Evolutionary conservation across 2,113 vertebrate genomes (phyloP), one percentile per base, ranked within the genome.

Genomic region (Paramormyrops kingsleyae): DNA sequence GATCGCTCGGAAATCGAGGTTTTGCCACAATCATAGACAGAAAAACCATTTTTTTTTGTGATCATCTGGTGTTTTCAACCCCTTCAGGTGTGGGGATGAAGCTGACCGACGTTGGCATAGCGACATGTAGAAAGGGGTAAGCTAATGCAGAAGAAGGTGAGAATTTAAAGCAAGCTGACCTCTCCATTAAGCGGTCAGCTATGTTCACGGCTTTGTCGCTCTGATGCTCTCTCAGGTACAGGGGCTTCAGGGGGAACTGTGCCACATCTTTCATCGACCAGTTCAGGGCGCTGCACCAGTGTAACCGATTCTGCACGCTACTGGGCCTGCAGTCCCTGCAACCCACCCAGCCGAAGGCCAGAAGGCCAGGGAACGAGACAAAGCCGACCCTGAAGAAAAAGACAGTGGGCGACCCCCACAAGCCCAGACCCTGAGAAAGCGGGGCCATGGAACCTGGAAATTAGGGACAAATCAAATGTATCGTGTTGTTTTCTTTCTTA

Each of bases 161-260:
- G 21, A 24, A 27, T 13, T 15, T 39, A 8, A 88, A 17, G 44
- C 4, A 74, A 56, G 31, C 19, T 56, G 4, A 4, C 19, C 56
- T 46, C 13, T 19, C 62, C 19, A 5, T 49, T 3, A 31, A 1
- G 47, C 31, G 10, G 80, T 88, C 59, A 21, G 74, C 2, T 2
- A 13, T 74, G 59, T 89, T 92, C 13, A 39, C 77, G 49, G 3
- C 5, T 85, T 24, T 83, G 17, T 88, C 88, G 90, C 9, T 74
- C 15, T 90, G 0, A 15, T 44, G 92, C 90, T 77, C 10, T 83
- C 95, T 6, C 93, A 99, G 98, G 92, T 99, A 99, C 94, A 98
- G 97, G 90, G 99, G 99, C 49, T 99, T 99, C 95, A 98, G 97
- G 94, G 99, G 98, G 90, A 99, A 99, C 94, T 99, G 98, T 70